Conservation (phyloP, 2,797 vertebrate species). For the Cyclopterus lumpus region DNA sequence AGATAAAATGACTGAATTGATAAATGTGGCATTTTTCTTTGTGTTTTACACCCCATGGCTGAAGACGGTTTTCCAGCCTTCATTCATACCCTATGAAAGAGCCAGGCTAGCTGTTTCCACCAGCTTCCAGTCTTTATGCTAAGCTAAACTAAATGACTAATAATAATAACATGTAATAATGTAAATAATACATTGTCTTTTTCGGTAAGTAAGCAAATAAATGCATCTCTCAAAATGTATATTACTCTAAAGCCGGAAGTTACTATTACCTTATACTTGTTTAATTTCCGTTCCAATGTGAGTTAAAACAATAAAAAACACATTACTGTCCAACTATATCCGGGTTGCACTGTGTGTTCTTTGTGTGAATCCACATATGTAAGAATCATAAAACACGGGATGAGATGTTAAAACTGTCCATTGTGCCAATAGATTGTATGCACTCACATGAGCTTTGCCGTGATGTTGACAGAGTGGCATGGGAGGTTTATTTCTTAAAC, state of each 20-base stretch:
- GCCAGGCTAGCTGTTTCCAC: background rate
- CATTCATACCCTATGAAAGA: background rate
- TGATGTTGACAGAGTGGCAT: too few relatives aligned
- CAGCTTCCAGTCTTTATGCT: background rate
- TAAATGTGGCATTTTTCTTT: too few relatives aligned
- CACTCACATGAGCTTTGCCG: too few relatives aligned
- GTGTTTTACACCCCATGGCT: too few relatives aligned
- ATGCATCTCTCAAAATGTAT: background rate
- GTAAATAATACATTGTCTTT: background rate
- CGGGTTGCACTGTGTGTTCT: too few relatives aligned
- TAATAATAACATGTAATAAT: too few relatives aligned
- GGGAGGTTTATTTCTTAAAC: too few relatives aligned
- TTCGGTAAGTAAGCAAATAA: background rate
- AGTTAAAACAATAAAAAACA: slow-evolving; percentile 20
- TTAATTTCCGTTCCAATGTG: slow-evolving; percentile 2
- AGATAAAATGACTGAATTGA: too few relatives aligned
- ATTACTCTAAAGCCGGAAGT: background rate
- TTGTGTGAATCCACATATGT: slow-evolving; percentile 1
- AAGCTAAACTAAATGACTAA: background rate
- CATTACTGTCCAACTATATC: background rate
- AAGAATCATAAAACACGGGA: too few relatives aligned
- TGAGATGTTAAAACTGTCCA: too few relatives aligned
- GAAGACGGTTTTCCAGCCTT: background rate
- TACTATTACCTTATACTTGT: background rate
- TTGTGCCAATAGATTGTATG: too few relatives aligned